These are phyloP conservation scores for Eustalomyia histrio DNA, from an alignment of 2,888 invertebrate genomes.

Conservation along the genomic window DNA sequence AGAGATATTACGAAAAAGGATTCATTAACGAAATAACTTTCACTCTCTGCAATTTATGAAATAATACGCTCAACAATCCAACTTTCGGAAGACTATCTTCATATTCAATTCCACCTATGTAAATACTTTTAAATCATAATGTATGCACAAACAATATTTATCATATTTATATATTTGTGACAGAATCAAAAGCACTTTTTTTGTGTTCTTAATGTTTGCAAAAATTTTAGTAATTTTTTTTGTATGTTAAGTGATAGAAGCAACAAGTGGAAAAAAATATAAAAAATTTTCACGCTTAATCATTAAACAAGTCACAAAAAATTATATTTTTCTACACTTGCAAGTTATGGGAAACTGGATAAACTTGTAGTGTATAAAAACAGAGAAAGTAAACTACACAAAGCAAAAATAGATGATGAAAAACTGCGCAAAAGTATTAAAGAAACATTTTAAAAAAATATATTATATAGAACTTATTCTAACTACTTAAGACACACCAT, in stretches of 20 bases:
- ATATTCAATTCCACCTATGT: too few relatives aligned
- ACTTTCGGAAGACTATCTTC: too few relatives aligned
- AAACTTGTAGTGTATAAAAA: conserved; percentile 49
- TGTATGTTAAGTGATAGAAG: not conserved
- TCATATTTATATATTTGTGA: conserved; percentile 1
- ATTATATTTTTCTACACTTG: conserved; percentile 22
- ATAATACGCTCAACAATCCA: too few relatives aligned
- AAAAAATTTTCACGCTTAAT: conserved; percentile 17
- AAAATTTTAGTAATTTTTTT: not conserved
- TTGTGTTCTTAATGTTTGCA: not conserved
- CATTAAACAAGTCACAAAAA: conserved; percentile 24
- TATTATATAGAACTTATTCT: too few relatives aligned
- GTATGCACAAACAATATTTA: not conserved
- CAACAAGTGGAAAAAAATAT: conserved; percentile 2
- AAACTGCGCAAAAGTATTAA: conserved; percentile 36
- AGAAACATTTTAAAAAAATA: conserved; percentile 22
- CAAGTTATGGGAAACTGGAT: conserved; percentile 47
- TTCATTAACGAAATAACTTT: too few relatives aligned
- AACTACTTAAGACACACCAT: too few relatives aligned
- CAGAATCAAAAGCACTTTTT: not conserved
- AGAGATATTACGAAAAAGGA: too few relatives aligned
- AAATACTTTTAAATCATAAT: too few relatives aligned
- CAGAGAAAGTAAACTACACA: conserved; percentile 55
- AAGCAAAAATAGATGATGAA: not conserved
- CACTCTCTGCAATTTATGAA: too few relatives aligned